Evolutionary conservation across 2,888 invertebrate genomes (phyloP).

Genomic region (Acheta domesticus): DNA sequence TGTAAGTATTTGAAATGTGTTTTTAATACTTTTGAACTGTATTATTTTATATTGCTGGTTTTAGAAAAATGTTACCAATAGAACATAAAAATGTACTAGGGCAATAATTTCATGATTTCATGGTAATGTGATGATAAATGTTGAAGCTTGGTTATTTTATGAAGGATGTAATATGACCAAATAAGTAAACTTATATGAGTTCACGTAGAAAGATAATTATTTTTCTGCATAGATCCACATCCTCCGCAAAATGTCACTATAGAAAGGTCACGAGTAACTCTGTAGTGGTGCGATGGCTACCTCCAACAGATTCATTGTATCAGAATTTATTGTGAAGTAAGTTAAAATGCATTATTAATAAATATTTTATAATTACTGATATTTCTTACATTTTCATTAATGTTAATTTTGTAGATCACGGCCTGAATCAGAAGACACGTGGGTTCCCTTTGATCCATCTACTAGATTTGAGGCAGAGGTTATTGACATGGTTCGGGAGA

Average conservation of each 20-base stretch:
- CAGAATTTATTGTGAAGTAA: constrained; percentile 67
- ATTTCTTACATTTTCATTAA: neutral
- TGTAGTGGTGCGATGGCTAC: constrained; percentile 73
- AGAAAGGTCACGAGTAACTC: constrained; percentile 73
- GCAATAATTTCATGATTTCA: no score
- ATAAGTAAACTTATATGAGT: neutral
- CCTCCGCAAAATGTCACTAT: constrained; percentile 75
- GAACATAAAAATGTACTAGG: no score
- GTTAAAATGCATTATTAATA: constrained; percentile 21
- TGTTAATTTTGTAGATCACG: neutral
- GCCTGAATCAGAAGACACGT: neutral
- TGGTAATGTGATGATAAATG: no score
- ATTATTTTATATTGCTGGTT: no score
- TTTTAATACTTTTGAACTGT: no score
- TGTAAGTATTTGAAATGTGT: constrained; percentile 60
- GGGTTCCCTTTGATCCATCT: neutral
- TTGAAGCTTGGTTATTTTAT: no score
- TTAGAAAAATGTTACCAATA: no score
- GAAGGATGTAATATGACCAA: neutral
- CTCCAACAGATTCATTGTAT: constrained; percentile 64
- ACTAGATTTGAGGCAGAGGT: constrained; percentile 66
- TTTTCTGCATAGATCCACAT: constrained; percentile 63
- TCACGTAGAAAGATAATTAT: neutral
- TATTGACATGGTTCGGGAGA: constrained; percentile 83
- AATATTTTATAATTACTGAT: neutral